These are phyloP conservation scores for Hippocampus abdominalis DNA, from an alignment of 2,113 vertebrate species.

Conservation along the genomic window DNA sequence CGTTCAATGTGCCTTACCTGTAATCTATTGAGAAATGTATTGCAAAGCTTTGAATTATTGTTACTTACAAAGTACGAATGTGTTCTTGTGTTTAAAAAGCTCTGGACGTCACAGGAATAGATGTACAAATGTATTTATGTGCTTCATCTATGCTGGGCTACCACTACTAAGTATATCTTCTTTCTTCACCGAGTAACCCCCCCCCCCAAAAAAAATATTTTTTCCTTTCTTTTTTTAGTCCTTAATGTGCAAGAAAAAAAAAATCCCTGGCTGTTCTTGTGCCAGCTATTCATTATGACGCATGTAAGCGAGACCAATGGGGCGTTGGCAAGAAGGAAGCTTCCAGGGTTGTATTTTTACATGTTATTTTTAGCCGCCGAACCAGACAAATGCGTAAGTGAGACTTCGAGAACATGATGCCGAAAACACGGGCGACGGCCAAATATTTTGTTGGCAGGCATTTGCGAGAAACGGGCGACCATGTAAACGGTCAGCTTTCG, in stretches of 20 bases:
- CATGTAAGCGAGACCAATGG: slow-evolving; percentile 31
- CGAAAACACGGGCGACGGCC: slow-evolving; percentile 44
- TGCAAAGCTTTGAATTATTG: not conserved
- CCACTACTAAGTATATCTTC: not conserved
- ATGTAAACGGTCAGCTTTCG: slow-evolving; percentile 27
- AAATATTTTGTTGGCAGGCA: slow-evolving; percentile 28
- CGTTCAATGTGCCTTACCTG: no score
- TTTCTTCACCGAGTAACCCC: not conserved
- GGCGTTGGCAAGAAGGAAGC: slow-evolving; percentile 32
- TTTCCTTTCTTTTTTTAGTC: not conserved
- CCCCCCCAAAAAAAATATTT: not conserved
- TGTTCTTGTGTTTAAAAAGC: no score
- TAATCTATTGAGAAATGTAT: no score
- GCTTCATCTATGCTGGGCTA: not conserved
- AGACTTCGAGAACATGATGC: slow-evolving; percentile 41
- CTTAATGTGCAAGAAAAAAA: slow-evolving; percentile 14
- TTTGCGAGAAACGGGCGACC: slow-evolving; percentile 13
- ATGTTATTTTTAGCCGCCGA: slow-evolving; percentile 36
- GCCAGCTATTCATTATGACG: slow-evolving; percentile 49
- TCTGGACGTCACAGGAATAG: not conserved
- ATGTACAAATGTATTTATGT: not conserved
- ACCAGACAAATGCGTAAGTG: slow-evolving; percentile 47
- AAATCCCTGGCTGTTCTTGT: not conserved
- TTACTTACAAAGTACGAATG: not conserved
- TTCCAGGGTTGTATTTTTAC: slow-evolving; percentile 37